phyloP scores from a whole-genome alignment of 2,888 invertebrate genomes.

The Ptychoptera contaminata region DNA sequence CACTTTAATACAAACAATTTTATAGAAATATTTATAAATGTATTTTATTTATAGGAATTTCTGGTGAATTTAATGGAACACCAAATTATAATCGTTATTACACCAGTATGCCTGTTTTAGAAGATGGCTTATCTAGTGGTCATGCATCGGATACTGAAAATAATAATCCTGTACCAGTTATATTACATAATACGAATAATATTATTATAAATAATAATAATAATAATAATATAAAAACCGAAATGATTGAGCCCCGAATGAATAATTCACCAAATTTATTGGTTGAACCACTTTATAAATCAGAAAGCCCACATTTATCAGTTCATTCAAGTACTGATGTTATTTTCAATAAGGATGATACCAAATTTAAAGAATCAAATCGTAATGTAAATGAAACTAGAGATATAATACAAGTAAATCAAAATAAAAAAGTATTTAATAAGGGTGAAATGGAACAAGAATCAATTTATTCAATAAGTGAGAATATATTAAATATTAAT shows the following conservation, averaged over 20 bases:
- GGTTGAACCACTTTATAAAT: too few species aligned
- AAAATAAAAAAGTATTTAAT: background rate
- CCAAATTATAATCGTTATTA: constrained; percentile 47
- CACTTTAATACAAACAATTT: too few species aligned
- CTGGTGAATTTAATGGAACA: constrained; percentile 31
- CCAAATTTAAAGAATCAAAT: too few species aligned
- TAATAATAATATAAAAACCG: constrained; percentile 4
- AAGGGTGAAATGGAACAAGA: constrained; percentile 16
- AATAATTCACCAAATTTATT: too few species aligned
- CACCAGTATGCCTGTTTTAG: constrained; percentile 78
- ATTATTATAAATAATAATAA: constrained; percentile 9
- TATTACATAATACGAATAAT: constrained; percentile 7
- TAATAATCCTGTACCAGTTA: constrained; percentile 39
- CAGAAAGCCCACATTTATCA: too few species aligned
- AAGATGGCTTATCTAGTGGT: constrained; percentile 87
- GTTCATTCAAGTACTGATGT: too few species aligned
- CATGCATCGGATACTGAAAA: constrained; percentile 87
- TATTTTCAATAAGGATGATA: too few species aligned
- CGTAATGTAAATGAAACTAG: background rate
- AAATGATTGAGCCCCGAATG: too few species aligned
- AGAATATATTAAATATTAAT: constrained; percentile 4
- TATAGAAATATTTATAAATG: constrained; percentile 5
- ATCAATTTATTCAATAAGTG: constrained; percentile 22
- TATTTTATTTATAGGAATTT: constrained; percentile 27
- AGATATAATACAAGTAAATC: background rate